Evolutionary conservation across 35 echinoderm and acorn worm species (phyloP), one percentile per base, ranked within the genome.

Genomic region (Acanthaster planci): DNA sequence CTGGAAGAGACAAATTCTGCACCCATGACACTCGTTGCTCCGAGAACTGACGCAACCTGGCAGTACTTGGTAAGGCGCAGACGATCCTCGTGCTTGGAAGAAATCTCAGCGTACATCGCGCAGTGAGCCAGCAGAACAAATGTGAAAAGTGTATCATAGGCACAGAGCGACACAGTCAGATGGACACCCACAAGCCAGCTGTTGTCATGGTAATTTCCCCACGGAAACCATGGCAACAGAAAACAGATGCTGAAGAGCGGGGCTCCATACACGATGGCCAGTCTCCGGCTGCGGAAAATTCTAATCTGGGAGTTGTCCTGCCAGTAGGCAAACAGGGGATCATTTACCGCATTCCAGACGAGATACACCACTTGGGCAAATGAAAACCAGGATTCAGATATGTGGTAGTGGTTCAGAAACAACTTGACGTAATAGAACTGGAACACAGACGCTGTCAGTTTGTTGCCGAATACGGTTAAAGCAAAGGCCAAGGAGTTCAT

Each of bases 201-300:
- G 76, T 88, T 58, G 26, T 39, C 83, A 8, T 50, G 67, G 38
- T 93, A 93, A 40, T 90, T 47, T 47, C 88, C 60, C 95, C 95
- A 97, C 15, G 95, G 95, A 89, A 97, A 97, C 95, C 95, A 97
- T n/a, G 92, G 87, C 50, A 97, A 94, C 16, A 95, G 54, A 56
- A 95, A 95, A 68, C 84, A 83, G 17, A 95, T 18, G 7, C 79
- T 84, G 81, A 91, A 95, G 6, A 95, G 29, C 35, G 93, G 93
- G 47, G 93, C 93, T 15, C 93, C 93, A 56, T 95, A 95, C 4
- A 95, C 35, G 38, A 95, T 91, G 32, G 88, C 86, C 23, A 82
- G 84, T 75, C 89, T 64, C 53, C 89, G 38, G 23, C 56, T 76
- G 18, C 88, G 84, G 36, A 95, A 95, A 19, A 57, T 53, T 27